Evolutionary conservation across 2,888 invertebrate species (phyloP), one percentile per base, ranked within the genome.

Genomic region (Phaonia tiefii): DNA sequence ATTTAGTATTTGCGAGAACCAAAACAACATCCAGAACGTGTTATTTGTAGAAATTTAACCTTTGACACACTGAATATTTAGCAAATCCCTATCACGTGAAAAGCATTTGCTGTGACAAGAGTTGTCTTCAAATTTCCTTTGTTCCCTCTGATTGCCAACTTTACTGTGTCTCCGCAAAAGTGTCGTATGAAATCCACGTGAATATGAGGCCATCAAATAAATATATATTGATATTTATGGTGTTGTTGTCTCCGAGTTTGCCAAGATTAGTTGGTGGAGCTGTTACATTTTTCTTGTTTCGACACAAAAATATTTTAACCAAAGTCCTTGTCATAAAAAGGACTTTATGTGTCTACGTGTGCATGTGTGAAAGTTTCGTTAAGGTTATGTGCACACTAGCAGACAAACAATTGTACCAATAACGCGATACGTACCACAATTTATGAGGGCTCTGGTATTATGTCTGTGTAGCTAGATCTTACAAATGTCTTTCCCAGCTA

Each of bases 181-280:
- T 58, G 31, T 58, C 58, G n/a, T 37, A n/a, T n/a, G n/a, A 58
- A 37, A 58, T 49, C 60, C 10, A 60, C 31, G 60, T 3, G 37
- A 60, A 46, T 60, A 37, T 37, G n/a, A 20, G 22, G 26, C 31
- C n/a, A 58, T 51, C 42, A 71, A n/a, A n/a, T 44, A 20, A 75
- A 67, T 37, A 65, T 58, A 17, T 75, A 79, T 71, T 67, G 71
- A 75, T 75, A 79, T 79, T 79, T 75, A 75, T 44, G 37, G 42
- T 51, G 44, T 71, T 58, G 56, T 58, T 49, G 63, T n/a, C n/a
- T n/a, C n/a, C n/a, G n/a, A n/a, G n/a, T n/a, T n/a, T n/a, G n/a
- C n/a, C n/a, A n/a, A n/a, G n/a, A n/a, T n/a, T n/a, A n/a, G n/a
- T n/a, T n/a, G n/a, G n/a, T n/a, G n/a, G n/a, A n/a, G 3, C 11